phyloP scores from a whole-genome alignment of 1,140 invertebrate genomes.

The Anoplolepis gracilipes region DNA sequence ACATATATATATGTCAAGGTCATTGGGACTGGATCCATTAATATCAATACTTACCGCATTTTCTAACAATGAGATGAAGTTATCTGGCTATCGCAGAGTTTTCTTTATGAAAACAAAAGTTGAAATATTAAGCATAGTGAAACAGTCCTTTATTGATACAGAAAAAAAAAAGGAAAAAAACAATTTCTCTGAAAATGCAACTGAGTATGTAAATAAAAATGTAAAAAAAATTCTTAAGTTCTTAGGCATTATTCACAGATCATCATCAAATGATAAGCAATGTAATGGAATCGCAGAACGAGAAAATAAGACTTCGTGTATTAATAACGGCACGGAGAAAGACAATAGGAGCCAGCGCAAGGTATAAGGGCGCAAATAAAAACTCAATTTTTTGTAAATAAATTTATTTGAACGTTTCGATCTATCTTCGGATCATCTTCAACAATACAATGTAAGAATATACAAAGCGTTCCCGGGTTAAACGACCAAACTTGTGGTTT shows the following conservation, averaged over 20 bases:
- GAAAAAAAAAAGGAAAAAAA: constrained; percentile 8
- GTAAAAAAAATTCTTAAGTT: constrained; percentile 11
- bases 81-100: constrained; percentile 71
- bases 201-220: constrained; percentile 12
- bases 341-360: too few species aligned
- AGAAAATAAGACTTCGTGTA: constrained; percentile 13
- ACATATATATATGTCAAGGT: too few species aligned
- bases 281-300: constrained; percentile 26
- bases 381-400: too few species aligned
- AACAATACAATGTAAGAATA: too few species aligned
- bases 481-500: too few species aligned
- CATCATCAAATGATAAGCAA: constrained; percentile 9
- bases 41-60: constrained; percentile 74
- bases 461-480: too few species aligned
- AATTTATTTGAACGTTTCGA: too few species aligned
- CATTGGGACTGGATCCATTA: too few species aligned
- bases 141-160: neutral
- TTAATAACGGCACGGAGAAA: too few species aligned
- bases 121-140: constrained; percentile 2
- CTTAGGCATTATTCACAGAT: constrained; percentile 7
- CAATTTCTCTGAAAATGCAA: constrained; percentile 28
- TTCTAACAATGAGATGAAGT: constrained; percentile 64
- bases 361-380: too few species aligned
- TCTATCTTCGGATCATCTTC: too few species aligned
- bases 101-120: constrained; percentile 57